Evolutionary conservation across 2,113 vertebrate species (phyloP).

Genomic region (Phaetusa simplex): DNA sequence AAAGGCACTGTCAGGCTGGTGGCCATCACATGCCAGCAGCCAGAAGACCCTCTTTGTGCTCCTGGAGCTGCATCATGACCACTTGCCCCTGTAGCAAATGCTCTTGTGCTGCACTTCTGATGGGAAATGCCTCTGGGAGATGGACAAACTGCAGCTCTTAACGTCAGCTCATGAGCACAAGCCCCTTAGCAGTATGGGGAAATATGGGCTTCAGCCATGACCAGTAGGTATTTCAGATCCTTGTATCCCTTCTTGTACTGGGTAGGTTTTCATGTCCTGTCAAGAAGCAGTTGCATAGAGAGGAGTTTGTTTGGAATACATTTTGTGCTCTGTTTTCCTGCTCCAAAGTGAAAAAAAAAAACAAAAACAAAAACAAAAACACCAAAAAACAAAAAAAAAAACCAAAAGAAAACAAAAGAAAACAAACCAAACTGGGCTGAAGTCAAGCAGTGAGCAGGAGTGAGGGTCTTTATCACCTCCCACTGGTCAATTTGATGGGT

Average conservation of each 20-base stretch:
- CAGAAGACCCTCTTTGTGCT: background rate
- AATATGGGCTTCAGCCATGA: background rate
- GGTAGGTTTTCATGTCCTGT: background rate
- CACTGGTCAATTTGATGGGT: background rate
- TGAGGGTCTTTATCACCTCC: background rate
- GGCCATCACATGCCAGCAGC: background rate
- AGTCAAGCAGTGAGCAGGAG: background rate
- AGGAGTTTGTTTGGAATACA: constrained; percentile 37
- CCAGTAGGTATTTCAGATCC: constrained; percentile 68
- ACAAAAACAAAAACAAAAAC: background rate
- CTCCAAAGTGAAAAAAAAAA: background rate
- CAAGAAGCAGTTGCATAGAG: background rate
- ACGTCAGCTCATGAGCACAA: fast-evolving
- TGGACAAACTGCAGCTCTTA: fast-evolving
- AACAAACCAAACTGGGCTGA: background rate
- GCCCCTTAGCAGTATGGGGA: background rate
- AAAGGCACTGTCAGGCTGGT: background rate
- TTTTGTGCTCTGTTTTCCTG: constrained; percentile 51
- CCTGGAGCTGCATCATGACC: background rate
- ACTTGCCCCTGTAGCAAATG: fast-evolving
- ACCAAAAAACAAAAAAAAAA: background rate
- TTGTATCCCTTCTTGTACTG: background rate
- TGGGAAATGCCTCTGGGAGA: background rate
- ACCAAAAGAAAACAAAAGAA: background rate
- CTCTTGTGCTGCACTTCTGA: fast-evolving